A percentile compares a stretch with the other conserved stretches of the same genome.
Evolutionary conservation across 1,140 invertebrate species (phyloP).

Genomic region (Halesus radiatus): DNA sequence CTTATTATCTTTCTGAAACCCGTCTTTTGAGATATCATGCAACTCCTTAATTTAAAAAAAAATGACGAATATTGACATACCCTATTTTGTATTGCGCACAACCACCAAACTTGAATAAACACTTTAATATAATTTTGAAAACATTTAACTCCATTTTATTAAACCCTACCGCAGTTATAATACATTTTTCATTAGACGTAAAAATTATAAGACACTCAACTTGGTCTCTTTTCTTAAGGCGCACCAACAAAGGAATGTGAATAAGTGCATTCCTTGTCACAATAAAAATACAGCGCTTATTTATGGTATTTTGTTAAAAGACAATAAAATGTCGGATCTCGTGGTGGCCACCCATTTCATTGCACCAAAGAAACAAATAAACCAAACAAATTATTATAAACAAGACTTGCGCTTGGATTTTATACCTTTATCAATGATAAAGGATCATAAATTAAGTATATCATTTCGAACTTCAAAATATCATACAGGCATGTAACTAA

Average conservation of each 20-base stretch:
- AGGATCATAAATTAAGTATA: constrained; percentile 3
- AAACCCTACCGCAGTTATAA: too few relatives aligned
- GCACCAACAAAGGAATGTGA: constrained; percentile 2
- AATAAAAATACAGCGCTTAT: constrained; percentile 25
- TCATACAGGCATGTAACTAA: too few relatives aligned
- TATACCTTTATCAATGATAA: background rate
- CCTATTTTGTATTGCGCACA: too few relatives aligned
- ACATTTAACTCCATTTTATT: too few relatives aligned
- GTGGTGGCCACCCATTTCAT: constrained; percentile 22
- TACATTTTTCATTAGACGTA: too few relatives aligned
- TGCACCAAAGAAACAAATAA: constrained; percentile 14
- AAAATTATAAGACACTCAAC: too few relatives aligned
- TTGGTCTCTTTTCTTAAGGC: background rate
- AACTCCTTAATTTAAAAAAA: too few relatives aligned
- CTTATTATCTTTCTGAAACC: too few relatives aligned
- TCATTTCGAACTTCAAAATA: background rate
- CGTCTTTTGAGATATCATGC: too few relatives aligned
- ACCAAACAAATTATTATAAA: constrained; percentile 33
- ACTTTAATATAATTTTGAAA: too few relatives aligned
- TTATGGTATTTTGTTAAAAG: constrained; percentile 34
- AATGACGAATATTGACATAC: too few relatives aligned
- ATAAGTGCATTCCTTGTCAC: constrained; percentile 25
- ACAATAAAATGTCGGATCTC: constrained; percentile 27
- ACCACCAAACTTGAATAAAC: too few relatives aligned
- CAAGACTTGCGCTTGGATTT: background rate